Base-by-base conservation (phyloP, 1,140 invertebrate species). In the Glossosoma conforme region DNA sequence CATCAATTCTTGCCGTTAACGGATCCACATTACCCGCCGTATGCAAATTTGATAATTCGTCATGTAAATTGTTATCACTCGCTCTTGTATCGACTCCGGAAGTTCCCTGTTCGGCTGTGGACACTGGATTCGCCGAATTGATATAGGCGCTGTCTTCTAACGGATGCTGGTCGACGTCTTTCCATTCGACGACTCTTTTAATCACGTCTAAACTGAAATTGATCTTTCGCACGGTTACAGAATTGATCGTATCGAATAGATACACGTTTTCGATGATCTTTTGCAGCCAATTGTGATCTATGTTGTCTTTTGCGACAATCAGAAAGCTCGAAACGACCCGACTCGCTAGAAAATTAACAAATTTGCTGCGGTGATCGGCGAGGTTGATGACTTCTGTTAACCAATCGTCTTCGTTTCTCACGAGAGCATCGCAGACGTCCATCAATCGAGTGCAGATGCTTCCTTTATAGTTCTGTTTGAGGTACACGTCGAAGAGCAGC, bases 151-250 rank as follows among this genome's bases (percentile, higher is more conserved):
- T 72, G 21, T 89, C 87, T 61, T 91, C 88, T 14, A 89, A 63
- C 0, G 88, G 86, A 75, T 91, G 89, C 50, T 86, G 79, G 56
- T 87, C 84, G 24, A 84, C 76, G 65, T 92, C 88, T 65, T 89
- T 91, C 82, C 88, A 90, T 63, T 92, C 89, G 1, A 92, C 84
- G 52, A 92, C 84, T 45, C 87, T 78, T 61, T 88, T 88, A 30
- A 93, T 83, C 30, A 91, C 81, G 62, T 92, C 89, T 54, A 92
- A 68, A 42, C 85, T 87, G 64, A 91, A 90, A 52, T 87, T 81
- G 65, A 91, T 87, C 70, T 85, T 85, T 61, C 76, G 74, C 47
- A 79, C 75, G 38, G 75, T 78, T 18, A 74, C 67, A 54, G 74
- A 70, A 60, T 79, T 76, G 22, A 79, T 68, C 38, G 69, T 70